Percentiles rank a stretch among this genome's conserved stretches.
These are phyloP conservation scores for Lindbergichthys nudifrons DNA, from an alignment of 2,797 vertebrate genomes.

Conservation along the genomic window DNA sequence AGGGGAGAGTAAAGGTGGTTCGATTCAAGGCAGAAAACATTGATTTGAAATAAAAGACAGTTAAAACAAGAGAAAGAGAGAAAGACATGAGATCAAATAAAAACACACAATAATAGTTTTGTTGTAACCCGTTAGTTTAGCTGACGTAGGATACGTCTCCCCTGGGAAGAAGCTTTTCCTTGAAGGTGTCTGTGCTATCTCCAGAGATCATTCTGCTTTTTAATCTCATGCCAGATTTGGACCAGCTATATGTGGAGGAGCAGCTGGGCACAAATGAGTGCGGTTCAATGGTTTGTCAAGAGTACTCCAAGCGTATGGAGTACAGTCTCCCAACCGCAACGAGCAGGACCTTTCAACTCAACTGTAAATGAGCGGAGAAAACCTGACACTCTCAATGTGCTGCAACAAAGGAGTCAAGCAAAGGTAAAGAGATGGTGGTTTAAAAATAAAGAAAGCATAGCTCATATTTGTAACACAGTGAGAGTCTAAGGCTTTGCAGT, in stretches of 20 bases:
- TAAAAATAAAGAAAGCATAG: neutral
- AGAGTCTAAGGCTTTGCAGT: slow-evolving; percentile 61
- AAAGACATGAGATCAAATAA: slow-evolving; percentile 58
- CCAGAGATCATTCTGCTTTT: slow-evolving; percentile 22
- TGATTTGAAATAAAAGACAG: slow-evolving; percentile 41
- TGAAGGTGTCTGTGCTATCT: slow-evolving; percentile 36
- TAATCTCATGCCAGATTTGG: slow-evolving; percentile 38
- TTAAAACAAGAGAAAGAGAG: slow-evolving; percentile 61
- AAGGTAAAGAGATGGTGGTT: slow-evolving; percentile 14
- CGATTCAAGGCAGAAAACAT: slow-evolving; percentile 53
- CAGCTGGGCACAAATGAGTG: slow-evolving; percentile 53
- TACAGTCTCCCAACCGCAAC: slow-evolving; percentile 45
- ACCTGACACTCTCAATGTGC: slow-evolving; percentile 69
- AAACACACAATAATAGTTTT: slow-evolving; percentile 34
- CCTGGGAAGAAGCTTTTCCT: slow-evolving; percentile 48
- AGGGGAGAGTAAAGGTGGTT: slow-evolving; percentile 50
- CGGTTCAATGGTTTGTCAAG: slow-evolving; percentile 62
- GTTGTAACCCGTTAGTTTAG: slow-evolving; percentile 41
- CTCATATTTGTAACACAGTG: slow-evolving; percentile 57
- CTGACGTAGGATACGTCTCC: slow-evolving; percentile 42
- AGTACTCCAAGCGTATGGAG: slow-evolving; percentile 40
- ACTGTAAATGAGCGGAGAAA: slow-evolving; percentile 61
- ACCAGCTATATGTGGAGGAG: slow-evolving; percentile 55
- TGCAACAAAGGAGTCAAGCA: slow-evolving; percentile 47
- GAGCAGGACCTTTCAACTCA: slow-evolving; percentile 48